Conservation (phyloP, 1,140 invertebrate genomes). For the Tetragnatha versicolor region DNA sequence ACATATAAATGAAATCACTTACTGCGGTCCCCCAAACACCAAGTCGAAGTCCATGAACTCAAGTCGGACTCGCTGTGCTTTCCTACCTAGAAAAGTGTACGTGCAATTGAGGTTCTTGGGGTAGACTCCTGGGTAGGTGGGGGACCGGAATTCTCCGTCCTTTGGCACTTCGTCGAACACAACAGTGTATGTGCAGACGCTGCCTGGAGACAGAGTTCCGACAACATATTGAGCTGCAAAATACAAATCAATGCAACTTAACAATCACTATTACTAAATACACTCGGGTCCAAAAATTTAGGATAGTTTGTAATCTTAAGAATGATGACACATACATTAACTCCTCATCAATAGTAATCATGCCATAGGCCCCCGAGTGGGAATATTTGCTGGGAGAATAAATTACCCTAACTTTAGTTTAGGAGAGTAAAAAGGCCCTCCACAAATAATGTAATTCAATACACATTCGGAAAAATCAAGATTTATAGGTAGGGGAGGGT, state of each 20-base stretch:
- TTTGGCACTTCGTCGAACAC: constrained; percentile 78
- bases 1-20: too few relatives aligned
- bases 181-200: constrained; percentile 80
- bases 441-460: too few relatives aligned
- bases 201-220: constrained; percentile 80
- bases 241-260: constrained; percentile 29
- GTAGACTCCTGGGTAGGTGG: constrained; percentile 98
- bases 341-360: too few relatives aligned
- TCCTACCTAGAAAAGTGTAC: constrained; percentile 90
- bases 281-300: too few relatives aligned
- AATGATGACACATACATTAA: too few relatives aligned
- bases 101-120: constrained; percentile 93
- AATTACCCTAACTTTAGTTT: too few relatives aligned
- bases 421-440: too few relatives aligned
- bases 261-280: background rate
- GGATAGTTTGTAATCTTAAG: too few relatives aligned
- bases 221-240: constrained; percentile 78
- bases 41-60: constrained; percentile 99
- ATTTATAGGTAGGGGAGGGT: too few relatives aligned
- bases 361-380: too few relatives aligned
- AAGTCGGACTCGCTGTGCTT: constrained; percentile 88
- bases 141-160: constrained; percentile 88
- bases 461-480: too few relatives aligned
- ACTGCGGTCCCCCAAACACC: constrained; percentile 98
- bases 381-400: too few relatives aligned